phyloP scores from a whole-genome alignment of 2,113 vertebrate species.

The Albula glossodonta region DNA sequence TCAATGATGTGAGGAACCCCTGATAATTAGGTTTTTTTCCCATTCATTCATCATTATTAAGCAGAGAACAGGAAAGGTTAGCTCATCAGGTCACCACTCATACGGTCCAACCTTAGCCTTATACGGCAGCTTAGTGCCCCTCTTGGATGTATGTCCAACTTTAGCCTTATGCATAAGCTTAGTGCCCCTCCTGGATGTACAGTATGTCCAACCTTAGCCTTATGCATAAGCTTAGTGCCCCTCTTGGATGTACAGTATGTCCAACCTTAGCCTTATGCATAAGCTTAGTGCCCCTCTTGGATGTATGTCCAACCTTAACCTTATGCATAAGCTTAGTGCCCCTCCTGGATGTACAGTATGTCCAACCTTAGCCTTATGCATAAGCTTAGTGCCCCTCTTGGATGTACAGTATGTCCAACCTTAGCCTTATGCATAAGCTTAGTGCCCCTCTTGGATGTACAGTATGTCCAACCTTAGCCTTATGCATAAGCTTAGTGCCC shows the following conservation, averaged over 20 bases:
- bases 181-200: not conserved
- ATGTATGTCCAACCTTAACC: not conserved
- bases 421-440: not conserved
- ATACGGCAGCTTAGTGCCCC: not conserved
- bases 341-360: too few relatives aligned
- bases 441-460: not conserved
- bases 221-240: not conserved
- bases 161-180: not conserved
- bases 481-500: not conserved
- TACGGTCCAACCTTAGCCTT: not conserved
- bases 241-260: not conserved
- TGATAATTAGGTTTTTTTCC: not conserved
- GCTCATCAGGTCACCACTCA: not conserved
- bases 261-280: not conserved
- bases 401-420: not conserved
- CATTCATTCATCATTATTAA: slow-evolving; percentile 12
- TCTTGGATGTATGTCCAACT: not conserved
- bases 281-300: not conserved
- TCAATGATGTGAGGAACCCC: not conserved
- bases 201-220: not conserved
- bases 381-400: not conserved
- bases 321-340: not conserved
- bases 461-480: not conserved
- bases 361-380: not conserved
- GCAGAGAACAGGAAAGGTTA: slow-evolving; percentile 11